These are phyloP conservation scores for Gyrodactylus salaris DNA, from an alignment of 1,140 invertebrate species.

Conservation along the genomic window DNA sequence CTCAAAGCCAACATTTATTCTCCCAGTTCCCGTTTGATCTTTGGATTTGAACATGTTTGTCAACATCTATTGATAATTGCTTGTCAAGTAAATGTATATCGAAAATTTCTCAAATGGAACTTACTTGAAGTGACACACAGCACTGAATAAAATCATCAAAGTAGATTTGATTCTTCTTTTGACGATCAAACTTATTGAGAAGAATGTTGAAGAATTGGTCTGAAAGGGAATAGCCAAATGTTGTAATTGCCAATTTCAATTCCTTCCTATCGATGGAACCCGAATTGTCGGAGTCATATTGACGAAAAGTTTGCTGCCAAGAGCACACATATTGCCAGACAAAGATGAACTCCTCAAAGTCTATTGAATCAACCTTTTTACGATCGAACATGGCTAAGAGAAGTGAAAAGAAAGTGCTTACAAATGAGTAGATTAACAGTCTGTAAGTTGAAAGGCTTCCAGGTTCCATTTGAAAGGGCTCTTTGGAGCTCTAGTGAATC, in stretches of 20 bases:
- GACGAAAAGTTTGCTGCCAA: constrained; percentile 75
- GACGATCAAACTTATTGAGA: constrained; percentile 63
- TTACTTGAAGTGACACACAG: constrained; percentile 60
- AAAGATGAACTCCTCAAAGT: constrained; percentile 66
- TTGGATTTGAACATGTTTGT: not conserved
- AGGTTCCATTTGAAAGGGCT: constrained; percentile 19
- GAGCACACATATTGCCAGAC: constrained; percentile 94
- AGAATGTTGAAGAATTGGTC: constrained; percentile 43
- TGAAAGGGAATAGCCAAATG: constrained; percentile 53
- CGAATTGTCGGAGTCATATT: constrained; percentile 65
- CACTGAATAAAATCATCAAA: constrained; percentile 98
- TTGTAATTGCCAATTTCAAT: constrained; percentile 47
- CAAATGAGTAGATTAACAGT: constrained; percentile 66
- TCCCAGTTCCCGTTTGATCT: constrained; percentile 25
- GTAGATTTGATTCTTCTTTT: constrained; percentile 49
- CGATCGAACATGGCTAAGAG: constrained; percentile 66
- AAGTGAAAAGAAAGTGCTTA: not conserved
- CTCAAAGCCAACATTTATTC: constrained; percentile 78
- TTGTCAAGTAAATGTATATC: too few species aligned
- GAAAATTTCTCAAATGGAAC: constrained; percentile 12
- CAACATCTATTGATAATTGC: too few species aligned
- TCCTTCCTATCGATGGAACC: constrained; percentile 73
- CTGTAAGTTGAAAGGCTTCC: constrained; percentile 53
- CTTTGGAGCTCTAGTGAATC: constrained; percentile 16
- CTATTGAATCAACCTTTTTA: constrained; percentile 49